Percentiles rank a stretch among this genome's conserved stretches.
Conservation (phyloP, 2,888 invertebrate species). For the Periphyllus acericola region DNA sequence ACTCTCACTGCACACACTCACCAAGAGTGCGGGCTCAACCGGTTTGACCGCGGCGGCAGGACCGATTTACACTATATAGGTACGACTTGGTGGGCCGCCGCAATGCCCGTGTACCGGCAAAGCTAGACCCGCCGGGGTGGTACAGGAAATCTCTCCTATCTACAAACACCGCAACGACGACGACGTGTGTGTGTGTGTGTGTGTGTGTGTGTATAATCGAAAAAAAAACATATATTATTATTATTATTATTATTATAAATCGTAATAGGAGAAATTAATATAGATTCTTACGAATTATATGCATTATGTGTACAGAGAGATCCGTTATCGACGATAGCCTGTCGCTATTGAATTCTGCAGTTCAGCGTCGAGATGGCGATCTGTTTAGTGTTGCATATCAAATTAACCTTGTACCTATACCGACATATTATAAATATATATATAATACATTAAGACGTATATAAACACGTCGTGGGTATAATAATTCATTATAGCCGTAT, state of each 20-base stretch:
- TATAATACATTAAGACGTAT: not conserved
- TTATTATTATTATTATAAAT: slow-evolving; percentile 37
- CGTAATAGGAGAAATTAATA: slow-evolving; percentile 54
- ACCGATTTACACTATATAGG: not conserved
- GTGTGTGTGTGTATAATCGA: slow-evolving; percentile 20
- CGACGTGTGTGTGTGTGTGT: not conserved
- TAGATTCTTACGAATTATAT: slow-evolving; percentile 24
- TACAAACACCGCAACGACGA: not conserved
- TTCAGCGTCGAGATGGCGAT: not conserved
- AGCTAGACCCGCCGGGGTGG: slow-evolving; percentile 48
- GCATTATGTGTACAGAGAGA: not conserved
- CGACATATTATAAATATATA: not conserved
- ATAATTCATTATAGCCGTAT: slow-evolving; percentile 2
- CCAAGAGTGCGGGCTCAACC: slow-evolving; percentile 32
- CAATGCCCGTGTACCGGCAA: not conserved
- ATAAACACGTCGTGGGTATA: not conserved
- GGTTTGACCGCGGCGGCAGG: slow-evolving; percentile 30
- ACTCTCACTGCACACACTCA: slow-evolving; percentile 49
- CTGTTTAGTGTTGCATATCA: slow-evolving; percentile 2
- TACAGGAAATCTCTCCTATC: slow-evolving; percentile 47
- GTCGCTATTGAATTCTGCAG: not conserved
- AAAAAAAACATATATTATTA: slow-evolving; percentile 35
- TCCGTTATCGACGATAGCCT: not conserved
- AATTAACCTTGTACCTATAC: not conserved
- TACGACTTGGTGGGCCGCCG: not conserved